phyloP scores from a whole-genome alignment of 1,140 invertebrate genomes.

The Atta colombica region DNA sequence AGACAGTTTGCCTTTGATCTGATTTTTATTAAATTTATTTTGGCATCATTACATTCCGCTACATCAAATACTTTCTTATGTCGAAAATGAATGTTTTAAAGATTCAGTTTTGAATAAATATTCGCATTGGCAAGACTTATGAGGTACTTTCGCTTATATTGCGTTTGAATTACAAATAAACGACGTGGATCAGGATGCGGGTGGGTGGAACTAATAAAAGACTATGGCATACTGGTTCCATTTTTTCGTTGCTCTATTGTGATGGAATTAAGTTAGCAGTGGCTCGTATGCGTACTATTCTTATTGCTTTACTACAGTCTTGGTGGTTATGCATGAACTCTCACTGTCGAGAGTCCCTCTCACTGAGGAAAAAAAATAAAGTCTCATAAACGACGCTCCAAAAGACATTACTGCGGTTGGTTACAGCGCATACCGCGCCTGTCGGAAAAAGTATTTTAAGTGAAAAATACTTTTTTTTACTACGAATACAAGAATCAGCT shows the following conservation, averaged over 20 bases:
- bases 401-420: conserved; percentile 54
- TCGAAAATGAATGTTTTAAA: conserved; percentile 16
- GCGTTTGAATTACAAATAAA: conserved; percentile 49
- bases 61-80: no score
- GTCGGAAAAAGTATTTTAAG: conserved; percentile 54
- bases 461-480: not conserved
- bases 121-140: conserved; percentile 28
- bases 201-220: conserved; percentile 46
- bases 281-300: conserved; percentile 1
- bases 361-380: conserved; percentile 21
- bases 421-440: conserved; percentile 1
- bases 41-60: not conserved
- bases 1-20: no score
- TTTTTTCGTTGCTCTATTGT: conserved; percentile 19
- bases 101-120: conserved; percentile 33
- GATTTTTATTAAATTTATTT: conserved; percentile 13
- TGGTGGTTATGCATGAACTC: conserved; percentile 31
- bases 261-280: conserved; percentile 18
- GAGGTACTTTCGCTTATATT: conserved; percentile 50
- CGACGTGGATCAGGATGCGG: not conserved
- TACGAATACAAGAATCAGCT: not conserved
- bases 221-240: not conserved
- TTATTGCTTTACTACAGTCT: conserved; percentile 13
- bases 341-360: not conserved
- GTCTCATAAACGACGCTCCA: conserved; percentile 51